These are phyloP conservation scores for Oryzias javanicus DNA, from an alignment of 2,113 vertebrate species.

Conservation along the genomic window DNA sequence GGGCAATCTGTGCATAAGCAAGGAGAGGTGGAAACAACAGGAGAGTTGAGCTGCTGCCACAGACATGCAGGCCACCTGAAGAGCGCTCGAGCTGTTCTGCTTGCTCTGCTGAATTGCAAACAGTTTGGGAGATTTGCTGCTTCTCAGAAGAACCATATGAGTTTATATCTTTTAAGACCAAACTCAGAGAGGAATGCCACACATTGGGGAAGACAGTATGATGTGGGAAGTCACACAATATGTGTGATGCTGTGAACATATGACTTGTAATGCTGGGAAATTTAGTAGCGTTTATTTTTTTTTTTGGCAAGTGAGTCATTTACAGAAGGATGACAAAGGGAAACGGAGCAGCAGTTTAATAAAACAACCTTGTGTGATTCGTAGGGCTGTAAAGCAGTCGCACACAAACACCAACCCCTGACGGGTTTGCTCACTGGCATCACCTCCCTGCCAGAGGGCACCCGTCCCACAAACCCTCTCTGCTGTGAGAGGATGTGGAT, in stretches of 20 bases:
- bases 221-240: constrained; percentile 8
- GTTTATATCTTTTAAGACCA: not conserved
- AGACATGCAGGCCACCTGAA: constrained; percentile 66
- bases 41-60: constrained; percentile 56
- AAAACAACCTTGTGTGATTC: constrained; percentile 52
- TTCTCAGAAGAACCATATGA: not conserved
- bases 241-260: constrained; percentile 11
- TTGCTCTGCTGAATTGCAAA: constrained; percentile 43
- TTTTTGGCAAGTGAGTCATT: constrained; percentile 52
- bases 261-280: constrained; percentile 36
- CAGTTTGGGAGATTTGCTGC: constrained; percentile 7
- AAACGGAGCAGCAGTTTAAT: constrained; percentile 52
- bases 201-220: constrained; percentile 4
- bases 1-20: constrained; percentile 15
- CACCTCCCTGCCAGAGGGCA: constrained; percentile 53
- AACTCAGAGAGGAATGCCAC: not conserved
- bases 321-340: constrained; percentile 26
- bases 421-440: constrained; percentile 46
- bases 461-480: constrained; percentile 47
- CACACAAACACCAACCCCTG: constrained; percentile 9
- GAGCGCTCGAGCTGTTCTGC: constrained; percentile 61
- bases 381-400: constrained; percentile 29
- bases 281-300: not conserved
- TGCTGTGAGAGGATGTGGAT: constrained; percentile 28
- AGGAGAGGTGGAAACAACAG: constrained; percentile 43